A percentile compares a stretch with the other conserved stretches of the same genome.
phyloP scores from a whole-genome alignment of 2,888 invertebrate species.

The Drosophila hawaiiensis region DNA sequence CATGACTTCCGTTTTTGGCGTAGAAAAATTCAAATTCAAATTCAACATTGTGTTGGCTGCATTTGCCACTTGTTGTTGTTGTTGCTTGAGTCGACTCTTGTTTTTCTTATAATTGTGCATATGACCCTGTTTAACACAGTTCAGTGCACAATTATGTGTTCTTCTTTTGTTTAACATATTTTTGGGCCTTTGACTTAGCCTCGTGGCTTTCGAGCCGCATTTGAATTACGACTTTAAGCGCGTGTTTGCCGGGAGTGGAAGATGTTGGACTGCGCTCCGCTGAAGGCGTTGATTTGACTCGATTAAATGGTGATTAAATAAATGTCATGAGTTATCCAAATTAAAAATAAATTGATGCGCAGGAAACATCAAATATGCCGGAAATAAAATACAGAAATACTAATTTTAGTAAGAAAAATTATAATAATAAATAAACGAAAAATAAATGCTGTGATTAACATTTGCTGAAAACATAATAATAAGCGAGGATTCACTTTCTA shows the following conservation, averaged over 20 bases:
- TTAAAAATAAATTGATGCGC: not conserved
- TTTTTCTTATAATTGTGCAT: constrained; percentile 78
- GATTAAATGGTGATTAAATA: not conserved
- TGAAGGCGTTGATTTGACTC: constrained; percentile 10
- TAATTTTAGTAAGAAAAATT: not conserved
- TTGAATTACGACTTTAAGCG: constrained; percentile 36
- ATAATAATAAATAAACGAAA: not conserved
- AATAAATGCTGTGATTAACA: not conserved
- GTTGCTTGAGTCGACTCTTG: constrained; percentile 31
- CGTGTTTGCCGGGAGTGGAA: not conserved
- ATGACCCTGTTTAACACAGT: constrained; percentile 80
- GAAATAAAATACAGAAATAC: not conserved
- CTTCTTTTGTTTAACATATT: constrained; percentile 40
- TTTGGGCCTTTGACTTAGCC: constrained; percentile 25
- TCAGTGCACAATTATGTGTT: constrained; percentile 71
- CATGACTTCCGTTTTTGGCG: constrained; percentile 56
- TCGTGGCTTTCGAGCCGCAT: constrained; percentile 47
- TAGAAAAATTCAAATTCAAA: constrained; percentile 36
- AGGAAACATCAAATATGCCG: not conserved
- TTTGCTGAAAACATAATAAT: not conserved
- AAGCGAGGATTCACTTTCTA: not conserved
- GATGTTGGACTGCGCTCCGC: too few relatives aligned
- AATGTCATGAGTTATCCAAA: not conserved
- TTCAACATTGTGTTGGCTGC: constrained; percentile 32
- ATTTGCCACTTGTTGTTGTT: constrained; percentile 28